These are phyloP conservation scores for Hemicrepidius hirtus DNA, from an alignment of 2,888 invertebrate genomes.

Conservation along the genomic window DNA sequence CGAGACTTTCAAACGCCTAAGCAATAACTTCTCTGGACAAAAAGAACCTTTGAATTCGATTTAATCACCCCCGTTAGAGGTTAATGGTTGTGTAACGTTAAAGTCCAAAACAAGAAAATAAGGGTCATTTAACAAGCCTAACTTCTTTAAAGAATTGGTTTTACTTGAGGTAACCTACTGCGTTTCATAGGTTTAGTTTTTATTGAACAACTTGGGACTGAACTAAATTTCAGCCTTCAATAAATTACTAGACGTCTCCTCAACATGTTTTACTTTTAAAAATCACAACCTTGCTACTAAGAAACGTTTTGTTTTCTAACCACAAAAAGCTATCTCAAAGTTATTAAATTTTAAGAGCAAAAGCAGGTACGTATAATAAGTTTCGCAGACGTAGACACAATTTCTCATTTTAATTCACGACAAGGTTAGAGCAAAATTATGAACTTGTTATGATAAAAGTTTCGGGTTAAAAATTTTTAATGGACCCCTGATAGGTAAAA, in stretches of 20 bases:
- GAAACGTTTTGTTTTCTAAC: no score
- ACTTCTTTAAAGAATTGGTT: constrained; percentile 1
- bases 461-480: no score
- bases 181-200: not conserved
- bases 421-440: not conserved
- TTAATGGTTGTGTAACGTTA: not conserved
- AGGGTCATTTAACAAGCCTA: constrained; percentile 11
- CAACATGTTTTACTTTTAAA: no score
- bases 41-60: not conserved
- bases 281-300: no score
- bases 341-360: constrained; percentile 4
- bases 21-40: no score
- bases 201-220: no score
- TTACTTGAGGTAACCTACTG: not conserved
- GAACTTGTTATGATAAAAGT: not conserved
- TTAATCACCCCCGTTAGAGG: no score
- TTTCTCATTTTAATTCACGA: constrained; percentile 1
- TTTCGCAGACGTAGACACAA: constrained; percentile 2
- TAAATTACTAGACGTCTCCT: no score
- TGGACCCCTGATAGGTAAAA: no score
- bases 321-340: not conserved
- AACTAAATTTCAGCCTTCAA: no score
- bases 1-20: no score
- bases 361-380: constrained; percentile 2
- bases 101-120: not conserved